phyloP scores from a whole-genome alignment of 2,113 vertebrate genomes.

The Chaetodon auriga region DNA sequence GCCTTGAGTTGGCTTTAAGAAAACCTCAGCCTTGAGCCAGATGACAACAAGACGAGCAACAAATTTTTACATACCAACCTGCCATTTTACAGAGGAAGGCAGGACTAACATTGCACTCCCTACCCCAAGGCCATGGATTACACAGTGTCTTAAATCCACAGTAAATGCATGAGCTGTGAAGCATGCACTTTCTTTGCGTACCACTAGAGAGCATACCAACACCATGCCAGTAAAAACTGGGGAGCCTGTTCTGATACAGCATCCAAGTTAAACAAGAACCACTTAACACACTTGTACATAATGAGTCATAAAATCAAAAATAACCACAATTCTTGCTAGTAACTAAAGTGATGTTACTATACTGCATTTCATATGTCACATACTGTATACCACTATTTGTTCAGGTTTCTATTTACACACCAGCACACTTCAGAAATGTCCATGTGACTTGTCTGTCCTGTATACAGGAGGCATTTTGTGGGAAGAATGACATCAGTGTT shows the following conservation, averaged over 20 bases:
- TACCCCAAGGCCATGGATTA: not conserved
- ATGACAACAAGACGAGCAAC: not conserved
- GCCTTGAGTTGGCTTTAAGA: not conserved
- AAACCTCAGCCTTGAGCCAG: conserved; percentile 7
- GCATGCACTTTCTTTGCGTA: conserved; percentile 8
- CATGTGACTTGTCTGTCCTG: conserved; percentile 11
- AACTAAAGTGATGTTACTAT: too few relatives aligned
- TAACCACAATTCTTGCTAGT: too few relatives aligned
- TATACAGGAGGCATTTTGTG: conserved; percentile 20
- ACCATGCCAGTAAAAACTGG: not conserved
- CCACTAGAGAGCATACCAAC: conserved; percentile 66
- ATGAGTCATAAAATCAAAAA: too few relatives aligned
- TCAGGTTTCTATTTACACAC: not conserved
- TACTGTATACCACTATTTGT: not conserved
- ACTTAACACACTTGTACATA: too few relatives aligned
- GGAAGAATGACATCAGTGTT: conserved; percentile 53
- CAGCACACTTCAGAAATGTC: not conserved
- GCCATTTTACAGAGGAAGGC: not conserved
- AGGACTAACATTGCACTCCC: not conserved
- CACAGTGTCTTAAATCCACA: not conserved
- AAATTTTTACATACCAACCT: not conserved
- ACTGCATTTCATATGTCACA: not conserved
- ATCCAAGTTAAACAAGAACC: not conserved
- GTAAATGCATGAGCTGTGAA: not conserved
- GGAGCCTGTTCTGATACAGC: not conserved